Conservation (phyloP, 2,888 invertebrate genomes). For the Rambutsinella grinnellia region DNA sequence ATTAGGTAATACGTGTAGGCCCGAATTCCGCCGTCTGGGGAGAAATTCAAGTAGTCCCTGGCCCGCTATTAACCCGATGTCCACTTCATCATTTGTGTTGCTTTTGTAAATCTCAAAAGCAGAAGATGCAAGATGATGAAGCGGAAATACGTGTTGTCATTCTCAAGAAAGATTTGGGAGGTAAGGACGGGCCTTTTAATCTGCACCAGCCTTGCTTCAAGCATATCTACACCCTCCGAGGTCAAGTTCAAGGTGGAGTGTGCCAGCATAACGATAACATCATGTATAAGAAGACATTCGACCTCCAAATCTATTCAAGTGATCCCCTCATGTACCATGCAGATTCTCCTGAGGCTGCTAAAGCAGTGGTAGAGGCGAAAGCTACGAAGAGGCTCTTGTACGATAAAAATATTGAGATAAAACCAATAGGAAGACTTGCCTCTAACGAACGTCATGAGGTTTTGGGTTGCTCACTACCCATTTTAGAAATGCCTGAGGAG, state of each 20-base stretch:
- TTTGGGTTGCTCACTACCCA: conserved; percentile 9
- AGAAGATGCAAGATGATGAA: conserved; percentile 3
- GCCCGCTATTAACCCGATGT: neutral
- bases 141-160: conserved; percentile 23
- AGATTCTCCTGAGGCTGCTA: neutral
- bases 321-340: conserved; percentile 11
- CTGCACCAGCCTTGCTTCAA: neutral
- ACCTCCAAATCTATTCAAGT: conserved; percentile 4
- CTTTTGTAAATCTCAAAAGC: neutral
- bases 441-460: conserved; percentile 14
- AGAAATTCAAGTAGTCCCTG: conserved; percentile 32
- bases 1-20: conserved; percentile 22
- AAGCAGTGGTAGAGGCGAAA: neutral
- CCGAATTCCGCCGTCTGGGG: conserved; percentile 25
- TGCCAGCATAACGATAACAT: conserved; percentile 7
- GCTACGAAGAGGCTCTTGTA: neutral
- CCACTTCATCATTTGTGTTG: neutral
- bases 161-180: conserved; percentile 13
- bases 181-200: neutral
- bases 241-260: conserved; percentile 2
- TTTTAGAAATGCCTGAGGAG: conserved; percentile 15
- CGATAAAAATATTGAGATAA: neutral
- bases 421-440: conserved; percentile 21
- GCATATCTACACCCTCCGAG: conserved; percentile 26
- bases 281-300: conserved; percentile 30